These are phyloP conservation scores for Metacarcinus magister DNA, from an alignment of 2,888 invertebrate species.

Conservation along the genomic window DNA sequence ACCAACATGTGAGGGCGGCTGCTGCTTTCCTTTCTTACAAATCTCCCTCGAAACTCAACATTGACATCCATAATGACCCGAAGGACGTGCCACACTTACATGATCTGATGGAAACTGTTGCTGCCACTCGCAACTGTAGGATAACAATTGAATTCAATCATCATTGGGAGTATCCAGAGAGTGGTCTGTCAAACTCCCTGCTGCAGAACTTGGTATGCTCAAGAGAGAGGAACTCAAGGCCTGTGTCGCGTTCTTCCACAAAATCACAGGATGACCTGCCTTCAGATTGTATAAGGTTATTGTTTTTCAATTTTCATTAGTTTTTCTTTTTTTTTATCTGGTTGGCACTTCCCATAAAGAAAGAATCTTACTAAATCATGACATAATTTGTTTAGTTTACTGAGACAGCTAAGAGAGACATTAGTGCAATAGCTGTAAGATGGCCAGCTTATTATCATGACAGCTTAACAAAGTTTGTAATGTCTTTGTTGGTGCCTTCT, in stretches of 20 bases:
- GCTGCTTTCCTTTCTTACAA: background rate
- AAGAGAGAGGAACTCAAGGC: no score
- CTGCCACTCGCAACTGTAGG: background rate
- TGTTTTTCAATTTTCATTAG: background rate
- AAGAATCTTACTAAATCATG: background rate
- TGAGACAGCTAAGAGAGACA: no score
- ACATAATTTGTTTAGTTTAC: background rate
- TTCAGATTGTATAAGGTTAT: background rate
- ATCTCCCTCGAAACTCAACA: background rate
- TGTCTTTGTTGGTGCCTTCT: no score
- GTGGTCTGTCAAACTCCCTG: conserved; percentile 37
- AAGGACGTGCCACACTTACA: background rate
- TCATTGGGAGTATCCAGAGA: conserved; percentile 35
- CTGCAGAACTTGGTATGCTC: background rate
- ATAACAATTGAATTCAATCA: conserved; percentile 41
- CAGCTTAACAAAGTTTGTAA: no score
- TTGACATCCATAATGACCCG: conserved; percentile 45
- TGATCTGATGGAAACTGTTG: background rate
- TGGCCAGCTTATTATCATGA: no score
- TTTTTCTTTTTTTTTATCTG: background rate
- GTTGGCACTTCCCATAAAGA: background rate
- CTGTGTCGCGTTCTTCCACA: background rate
- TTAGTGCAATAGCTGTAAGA: no score
- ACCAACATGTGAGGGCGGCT: conserved; percentile 44
- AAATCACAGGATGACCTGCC: background rate